Conservation (phyloP, 2,888 invertebrate species). For the Platycnemis pennipes region DNA sequence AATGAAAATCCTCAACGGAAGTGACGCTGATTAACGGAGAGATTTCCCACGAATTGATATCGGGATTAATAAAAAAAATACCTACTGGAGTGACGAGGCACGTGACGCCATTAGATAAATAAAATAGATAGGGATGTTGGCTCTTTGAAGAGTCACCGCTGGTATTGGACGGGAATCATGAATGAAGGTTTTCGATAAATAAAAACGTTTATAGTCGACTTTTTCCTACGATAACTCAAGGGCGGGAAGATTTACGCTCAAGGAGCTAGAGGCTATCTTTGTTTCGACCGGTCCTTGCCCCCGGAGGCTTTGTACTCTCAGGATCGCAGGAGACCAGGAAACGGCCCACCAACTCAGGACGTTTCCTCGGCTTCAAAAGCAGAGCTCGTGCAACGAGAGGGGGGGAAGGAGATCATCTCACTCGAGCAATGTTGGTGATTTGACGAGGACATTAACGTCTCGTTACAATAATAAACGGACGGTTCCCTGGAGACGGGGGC, state of each 20-base stretch:
- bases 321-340: not conserved
- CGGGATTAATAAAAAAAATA: not conserved
- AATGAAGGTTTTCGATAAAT: not conserved
- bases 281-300: not conserved
- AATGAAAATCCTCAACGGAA: not conserved
- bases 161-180: not conserved
- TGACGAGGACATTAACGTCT: slow-evolving; percentile 6
- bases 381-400: not conserved
- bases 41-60: not conserved
- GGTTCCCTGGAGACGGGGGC: not conserved
- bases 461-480: not conserved
- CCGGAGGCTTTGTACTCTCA: not conserved
- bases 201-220: not conserved
- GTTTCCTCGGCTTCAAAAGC: not conserved
- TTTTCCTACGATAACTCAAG: not conserved
- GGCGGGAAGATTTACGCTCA: not conserved
- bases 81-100: not conserved
- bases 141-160: not conserved
- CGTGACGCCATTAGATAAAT: not conserved
- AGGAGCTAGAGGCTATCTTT: not conserved
- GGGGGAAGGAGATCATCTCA: not conserved
- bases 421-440: not conserved
- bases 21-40: not conserved
- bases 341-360: not conserved
- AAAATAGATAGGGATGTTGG: not conserved